phyloP scores from a whole-genome alignment of 1,140 invertebrate genomes.

The Ceratosolen solmsi region DNA sequence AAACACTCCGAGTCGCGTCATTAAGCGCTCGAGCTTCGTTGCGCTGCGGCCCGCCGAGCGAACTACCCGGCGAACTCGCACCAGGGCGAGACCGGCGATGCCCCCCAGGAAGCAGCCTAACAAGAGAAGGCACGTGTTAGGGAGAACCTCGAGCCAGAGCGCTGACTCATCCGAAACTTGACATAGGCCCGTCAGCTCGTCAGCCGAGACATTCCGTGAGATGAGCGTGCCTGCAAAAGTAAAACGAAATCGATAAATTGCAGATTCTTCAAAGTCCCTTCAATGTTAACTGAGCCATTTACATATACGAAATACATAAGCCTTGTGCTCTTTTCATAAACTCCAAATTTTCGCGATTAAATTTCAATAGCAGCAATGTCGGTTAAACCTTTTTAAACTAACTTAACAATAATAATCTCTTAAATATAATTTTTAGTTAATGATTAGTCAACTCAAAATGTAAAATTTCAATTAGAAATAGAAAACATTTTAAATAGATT shows the following conservation, averaged over 20 bases:
- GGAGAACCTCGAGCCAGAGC: conserved; percentile 84
- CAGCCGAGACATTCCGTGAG: conserved; percentile 80
- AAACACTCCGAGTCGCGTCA: conserved; percentile 88
- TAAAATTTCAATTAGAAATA: no score
- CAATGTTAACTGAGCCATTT: no score
- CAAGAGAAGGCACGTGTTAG: conserved; percentile 76
- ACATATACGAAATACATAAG: no score
- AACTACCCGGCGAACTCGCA: conserved; percentile 76
- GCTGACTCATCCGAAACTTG: conserved; percentile 83
- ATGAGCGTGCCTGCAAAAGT: conserved; percentile 62
- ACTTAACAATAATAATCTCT: no score
- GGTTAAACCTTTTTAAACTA: no score
- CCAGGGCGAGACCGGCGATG: conserved; percentile 77
- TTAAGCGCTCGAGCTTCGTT: conserved; percentile 88
- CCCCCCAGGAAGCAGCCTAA: conserved; percentile 76
- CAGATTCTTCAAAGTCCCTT: no score
- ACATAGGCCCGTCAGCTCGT: conserved; percentile 83
- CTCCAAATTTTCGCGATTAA: no score
- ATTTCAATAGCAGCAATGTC: no score
- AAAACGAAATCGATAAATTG: background rate
- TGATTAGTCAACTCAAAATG: no score
- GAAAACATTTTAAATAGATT: no score
- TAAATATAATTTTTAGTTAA: no score
- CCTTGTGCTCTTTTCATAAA: no score
- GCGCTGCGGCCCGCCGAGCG: conserved; percentile 78